Base-by-base conservation (phyloP, 1,140 invertebrate species). In the Hylyphantes graminicola region DNA sequence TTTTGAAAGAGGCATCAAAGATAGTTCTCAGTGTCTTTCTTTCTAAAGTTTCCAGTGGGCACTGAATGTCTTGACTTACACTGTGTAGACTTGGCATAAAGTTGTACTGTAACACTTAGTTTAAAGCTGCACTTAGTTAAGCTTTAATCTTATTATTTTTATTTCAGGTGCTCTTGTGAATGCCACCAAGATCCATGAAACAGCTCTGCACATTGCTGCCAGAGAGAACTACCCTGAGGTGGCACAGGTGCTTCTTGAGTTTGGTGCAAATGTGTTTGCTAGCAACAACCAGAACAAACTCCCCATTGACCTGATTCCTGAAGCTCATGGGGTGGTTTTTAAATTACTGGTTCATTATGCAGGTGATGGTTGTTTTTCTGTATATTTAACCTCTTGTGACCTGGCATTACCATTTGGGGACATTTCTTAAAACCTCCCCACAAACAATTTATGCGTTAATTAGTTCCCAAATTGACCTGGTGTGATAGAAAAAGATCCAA, bases 181-280 rank as follows among this genome's bases (percentile, higher is more conserved):
- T 84, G 86, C 87, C 51, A 85, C 87, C 11, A 89, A 89, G 70
- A 89, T 88, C 12, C 88, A 89, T 79, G 86, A 88, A 67, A 89
- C 88, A 48, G 84, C 89, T 8, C 81, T 90, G 9, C 89, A 90
- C 85, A 81, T 87, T 59, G 88, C 88, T 12, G 87, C 88, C 0
- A 35, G 85, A n/a, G 84, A 86, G 55, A 86, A 88, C 10, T 61
- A 59, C 12, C 1, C 19, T 19, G 72, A 86, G 35, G 51, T 65
- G 35, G 86, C 63, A 9, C n/a, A 76, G n/a, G 48, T 85, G 6
- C 17, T 86, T 10, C 12, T 86, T 35, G 55, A 85, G 48, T 86
- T 53, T 85, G 86, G 86, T 19, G 86, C 86, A 17, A 86, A 86
- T 81, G 72, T 77, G 6, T 80, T 55, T 73, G 81, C 82, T 48